Evolutionary conservation across 2,797 vertebrate genomes (phyloP), one percentile per base, ranked within the genome.

Genomic region (Mastacembelus armatus): DNA sequence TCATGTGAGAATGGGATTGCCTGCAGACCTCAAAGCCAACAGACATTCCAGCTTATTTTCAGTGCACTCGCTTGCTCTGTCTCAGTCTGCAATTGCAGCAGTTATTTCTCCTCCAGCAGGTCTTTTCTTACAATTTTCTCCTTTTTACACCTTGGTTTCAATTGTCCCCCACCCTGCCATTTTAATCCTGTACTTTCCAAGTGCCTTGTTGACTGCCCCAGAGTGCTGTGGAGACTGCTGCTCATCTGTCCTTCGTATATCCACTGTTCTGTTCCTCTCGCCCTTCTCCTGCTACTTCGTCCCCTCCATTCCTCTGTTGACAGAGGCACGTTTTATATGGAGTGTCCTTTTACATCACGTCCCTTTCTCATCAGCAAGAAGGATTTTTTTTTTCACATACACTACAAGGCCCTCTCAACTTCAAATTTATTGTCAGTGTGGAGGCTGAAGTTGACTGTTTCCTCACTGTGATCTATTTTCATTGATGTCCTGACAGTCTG

Each of bases 281-380:
- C 54, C 61, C 43, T 43, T 62, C 61, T 58, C 58, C 70, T 56
- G 44, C 77, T 14, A 36, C 78, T 85, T 57, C 58, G 68, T 78
- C 56, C 54, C 68, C 49, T 77, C 42, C 65, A 68, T 75, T 81
- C 76, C 83, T 60, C 74, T 75, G 81, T 80, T 86, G 85, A 87
- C 88, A 85, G 83, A 88, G 78, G 75, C 78, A 56, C 55, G 63
- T 90, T 90, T 89, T 81, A 93, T 91, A 92, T 89, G 88, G 84
- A 91, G 88, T 88, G 88, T 93, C 90, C 89, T 93, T 92, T 84
- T 85, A 85, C 85, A 76, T 92, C 91, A 92, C 88, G 81, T 87
- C 88, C 86, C 88, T 88, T 90, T 89, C 89, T 89, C 90, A 91
- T 91, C 89, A 91, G 84, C 10, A 19, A 80, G 82, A 89, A 88